Conservation (phyloP, 1,140 invertebrate genomes). For the Drosophila oshimai region DNA sequence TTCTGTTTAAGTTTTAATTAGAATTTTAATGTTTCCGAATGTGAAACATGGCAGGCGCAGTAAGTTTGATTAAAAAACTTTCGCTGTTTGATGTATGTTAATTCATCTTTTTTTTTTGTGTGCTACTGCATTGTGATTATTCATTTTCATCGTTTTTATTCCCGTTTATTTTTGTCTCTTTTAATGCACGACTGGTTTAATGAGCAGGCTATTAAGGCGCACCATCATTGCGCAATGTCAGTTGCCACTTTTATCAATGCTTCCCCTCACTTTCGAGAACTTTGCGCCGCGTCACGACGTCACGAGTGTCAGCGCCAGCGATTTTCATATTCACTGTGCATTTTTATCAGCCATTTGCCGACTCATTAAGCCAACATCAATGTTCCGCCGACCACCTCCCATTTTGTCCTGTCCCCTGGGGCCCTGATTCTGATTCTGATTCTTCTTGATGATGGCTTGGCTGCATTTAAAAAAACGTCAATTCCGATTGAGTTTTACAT, state of each 20-base stretch:
- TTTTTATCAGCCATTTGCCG: slow-evolving; percentile 81
- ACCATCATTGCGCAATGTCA: slow-evolving; percentile 68
- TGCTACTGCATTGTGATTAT: slow-evolving; percentile 32
- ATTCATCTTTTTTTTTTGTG: slow-evolving; percentile 45
- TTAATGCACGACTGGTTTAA: slow-evolving; percentile 39
- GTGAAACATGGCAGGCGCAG: slow-evolving; percentile 4
- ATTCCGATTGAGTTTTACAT: slow-evolving; percentile 81
- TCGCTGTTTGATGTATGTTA: slow-evolving; percentile 17
- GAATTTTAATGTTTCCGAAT: slow-evolving; percentile 53
- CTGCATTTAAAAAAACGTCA: slow-evolving; percentile 79
- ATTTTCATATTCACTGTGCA: slow-evolving; percentile 68
- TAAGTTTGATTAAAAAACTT: slow-evolving; percentile 68
- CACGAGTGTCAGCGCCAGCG: slow-evolving; percentile 58
- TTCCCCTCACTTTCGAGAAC: slow-evolving; percentile 70
- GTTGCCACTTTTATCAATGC: slow-evolving; percentile 75
- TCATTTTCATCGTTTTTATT: neutral
- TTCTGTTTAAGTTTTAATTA: slow-evolving; percentile 59
- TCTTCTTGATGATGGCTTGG: slow-evolving; percentile 37
- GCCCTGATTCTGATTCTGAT: slow-evolving; percentile 2
- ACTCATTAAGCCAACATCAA: slow-evolving; percentile 72
- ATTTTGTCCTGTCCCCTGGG: neutral
- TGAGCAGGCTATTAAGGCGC: slow-evolving; percentile 60
- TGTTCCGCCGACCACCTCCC: slow-evolving; percentile 9
- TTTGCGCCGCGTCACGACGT: slow-evolving; percentile 61
- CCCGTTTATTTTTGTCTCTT: neutral